Base-by-base conservation (phyloP, 2,113 vertebrate species). In the Mesembrinibis cayennensis region DNA sequence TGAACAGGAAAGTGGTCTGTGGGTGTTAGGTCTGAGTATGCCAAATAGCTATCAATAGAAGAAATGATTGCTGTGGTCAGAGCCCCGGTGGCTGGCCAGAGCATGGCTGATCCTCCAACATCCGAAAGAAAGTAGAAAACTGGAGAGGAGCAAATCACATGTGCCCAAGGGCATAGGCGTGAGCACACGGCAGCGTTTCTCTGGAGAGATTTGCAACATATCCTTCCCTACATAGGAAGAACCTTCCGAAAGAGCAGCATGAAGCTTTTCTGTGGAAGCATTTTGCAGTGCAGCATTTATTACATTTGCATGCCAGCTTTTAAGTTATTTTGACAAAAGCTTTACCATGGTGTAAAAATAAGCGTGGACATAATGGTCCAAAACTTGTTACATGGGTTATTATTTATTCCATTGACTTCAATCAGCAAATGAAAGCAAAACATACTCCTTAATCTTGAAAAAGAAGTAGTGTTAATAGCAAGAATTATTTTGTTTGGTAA, bases 401-500 rank as follows among this genome's bases (percentile, higher is more conserved):
- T 84, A 77, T 52, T 85, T 94, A 82, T 79, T 89, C 49, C 49
- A 7, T 38, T 70, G 84, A 80, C 42, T 93, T 95, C 84, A 88
- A 49, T 82, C 62, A 80, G 81, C 42, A 74, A 83, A 87, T 2
- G 7, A 88, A 93, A 82, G 42, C 53, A 91, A 82, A 95, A 52
- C 6, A 8, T 77, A n/a, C 25, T 92, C 50, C 45, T 76, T 89
- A 71, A 72, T 96, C 66, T 84, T 82, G 47, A 76, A 76, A 88
- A 70, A 82, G 56, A 50, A 78, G 16, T 44, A 30, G 27, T 52
- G 69, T 89, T 96, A 89, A 96, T 87, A 66, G 86, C 77, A 85
- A 76, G 59, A 56, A 91, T 90, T 52, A 67, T 83, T 91, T 92
- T 69, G n/a, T 91, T 96, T 87, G 69, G 56, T 95, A 76, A 91